phyloP scores from a whole-genome alignment of 1,140 invertebrate species.

The Cryptotermes secundus region DNA sequence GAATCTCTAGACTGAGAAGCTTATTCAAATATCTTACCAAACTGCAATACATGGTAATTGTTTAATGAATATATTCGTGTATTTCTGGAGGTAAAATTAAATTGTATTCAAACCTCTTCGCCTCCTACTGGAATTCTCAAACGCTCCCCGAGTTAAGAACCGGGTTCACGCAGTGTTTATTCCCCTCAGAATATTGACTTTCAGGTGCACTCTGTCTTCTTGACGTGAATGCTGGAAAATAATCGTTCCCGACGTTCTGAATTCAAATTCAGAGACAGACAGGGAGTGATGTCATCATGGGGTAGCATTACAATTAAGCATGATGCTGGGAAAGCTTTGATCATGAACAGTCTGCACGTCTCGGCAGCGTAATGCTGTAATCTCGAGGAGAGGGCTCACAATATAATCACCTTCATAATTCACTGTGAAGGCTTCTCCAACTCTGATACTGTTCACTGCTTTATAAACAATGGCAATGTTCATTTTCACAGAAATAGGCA shows the following conservation, averaged over 20 bases:
- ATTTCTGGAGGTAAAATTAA: no score
- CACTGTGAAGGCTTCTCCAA: no score
- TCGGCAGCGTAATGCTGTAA: not conserved
- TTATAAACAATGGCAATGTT: no score
- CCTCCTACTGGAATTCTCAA: no score
- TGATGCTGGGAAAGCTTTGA: not conserved
- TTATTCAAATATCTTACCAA: no score
- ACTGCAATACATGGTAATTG: no score
- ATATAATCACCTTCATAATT: not conserved
- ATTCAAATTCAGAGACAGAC: not conserved
- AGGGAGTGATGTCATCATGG: not conserved
- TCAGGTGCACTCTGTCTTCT: not conserved
- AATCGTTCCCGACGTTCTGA: not conserved
- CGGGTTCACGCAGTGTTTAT: not conserved
- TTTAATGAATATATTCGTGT: no score
- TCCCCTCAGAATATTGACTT: not conserved
- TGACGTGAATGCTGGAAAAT: not conserved
- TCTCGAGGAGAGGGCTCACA: not conserved
- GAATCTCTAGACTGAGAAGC: no score
- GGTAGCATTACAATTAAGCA: constrained; percentile 3
- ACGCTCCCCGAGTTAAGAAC: not conserved
- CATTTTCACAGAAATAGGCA: no score
- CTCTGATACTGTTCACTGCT: no score
- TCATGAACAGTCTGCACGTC: not conserved
- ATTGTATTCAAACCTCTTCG: no score